Conservation (phyloP, 1,140 invertebrate genomes). For the Proctacanthus coquilletti region DNA sequence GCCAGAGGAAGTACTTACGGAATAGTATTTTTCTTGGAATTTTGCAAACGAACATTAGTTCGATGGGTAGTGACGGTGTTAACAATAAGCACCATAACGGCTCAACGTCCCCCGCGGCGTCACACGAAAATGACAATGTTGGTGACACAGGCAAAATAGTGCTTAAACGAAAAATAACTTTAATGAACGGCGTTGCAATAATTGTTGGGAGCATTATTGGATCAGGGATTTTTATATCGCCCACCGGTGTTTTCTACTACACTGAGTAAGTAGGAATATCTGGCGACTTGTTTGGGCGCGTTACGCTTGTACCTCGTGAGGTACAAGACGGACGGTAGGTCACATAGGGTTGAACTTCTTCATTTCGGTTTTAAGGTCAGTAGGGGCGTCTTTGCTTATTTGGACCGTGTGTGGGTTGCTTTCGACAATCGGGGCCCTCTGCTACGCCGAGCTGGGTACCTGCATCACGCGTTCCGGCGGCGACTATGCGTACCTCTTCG, state of each 20-base stretch:
- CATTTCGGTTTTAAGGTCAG: constrained; percentile 34
- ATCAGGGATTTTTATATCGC: constrained; percentile 70
- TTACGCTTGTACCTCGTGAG: too few species aligned
- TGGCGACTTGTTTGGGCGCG: constrained; percentile 4
- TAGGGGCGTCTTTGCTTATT: constrained; percentile 51
- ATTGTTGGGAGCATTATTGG: constrained; percentile 74
- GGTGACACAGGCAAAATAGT: constrained; percentile 33
- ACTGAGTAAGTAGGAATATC: constrained; percentile 48
- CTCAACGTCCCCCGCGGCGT: too few species aligned
- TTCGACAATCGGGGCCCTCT: constrained; percentile 60
- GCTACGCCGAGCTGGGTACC: constrained; percentile 74
- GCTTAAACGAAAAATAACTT: constrained; percentile 65
- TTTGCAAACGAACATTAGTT: too few species aligned
- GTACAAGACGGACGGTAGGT: too few species aligned
- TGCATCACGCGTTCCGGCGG: constrained; percentile 69
- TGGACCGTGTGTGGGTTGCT: constrained; percentile 59
- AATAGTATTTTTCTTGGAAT: too few species aligned
- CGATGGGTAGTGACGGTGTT: too few species aligned
- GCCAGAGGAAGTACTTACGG: too few species aligned
- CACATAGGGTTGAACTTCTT: too few species aligned
- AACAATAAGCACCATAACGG: too few species aligned
- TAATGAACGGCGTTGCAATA: constrained; percentile 73
- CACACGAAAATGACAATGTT: constrained; percentile 5
- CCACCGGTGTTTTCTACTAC: constrained; percentile 49
- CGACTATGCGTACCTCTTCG: constrained; percentile 76